A percentile compares a stretch with the other conserved stretches of the same genome.
Conservation (phyloP, 2,888 invertebrate species). For the Stenchaetothrips biformis region DNA sequence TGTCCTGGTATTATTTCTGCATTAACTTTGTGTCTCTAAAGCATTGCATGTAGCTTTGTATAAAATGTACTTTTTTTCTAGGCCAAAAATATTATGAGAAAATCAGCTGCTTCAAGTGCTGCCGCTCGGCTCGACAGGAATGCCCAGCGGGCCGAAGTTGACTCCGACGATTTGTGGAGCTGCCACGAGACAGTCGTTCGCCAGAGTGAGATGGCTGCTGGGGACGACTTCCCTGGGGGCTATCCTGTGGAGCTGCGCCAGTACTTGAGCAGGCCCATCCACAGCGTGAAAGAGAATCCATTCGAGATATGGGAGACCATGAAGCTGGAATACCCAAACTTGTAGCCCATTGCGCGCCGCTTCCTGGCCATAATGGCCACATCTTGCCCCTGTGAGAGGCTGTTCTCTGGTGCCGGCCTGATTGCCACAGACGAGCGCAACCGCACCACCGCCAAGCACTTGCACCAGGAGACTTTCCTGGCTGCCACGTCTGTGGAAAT, state of each 20-base stretch:
- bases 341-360: neutral
- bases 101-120: no score
- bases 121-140: neutral
- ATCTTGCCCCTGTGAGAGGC: neutral
- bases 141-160: neutral
- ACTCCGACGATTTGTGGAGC: neutral
- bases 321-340: neutral
- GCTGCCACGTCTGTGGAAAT: no score
- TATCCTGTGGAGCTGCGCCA: neutral
- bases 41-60: no score
- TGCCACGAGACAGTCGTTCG: neutral
- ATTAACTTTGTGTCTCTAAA: no score
- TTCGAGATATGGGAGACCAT: neutral
- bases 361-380: neutral
- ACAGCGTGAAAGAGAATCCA: neutral
- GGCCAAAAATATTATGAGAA: no score
- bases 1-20: no score
- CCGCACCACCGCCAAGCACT: no score
- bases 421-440: no score
- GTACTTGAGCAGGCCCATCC: neutral
- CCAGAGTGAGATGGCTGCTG: neutral
- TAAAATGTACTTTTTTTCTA: no score
- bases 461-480: no score
- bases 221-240: neutral
- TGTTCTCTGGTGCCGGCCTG: no score